Conservation (phyloP, 1,140 invertebrate genomes). For the Zaprionus lachaisei region DNA sequence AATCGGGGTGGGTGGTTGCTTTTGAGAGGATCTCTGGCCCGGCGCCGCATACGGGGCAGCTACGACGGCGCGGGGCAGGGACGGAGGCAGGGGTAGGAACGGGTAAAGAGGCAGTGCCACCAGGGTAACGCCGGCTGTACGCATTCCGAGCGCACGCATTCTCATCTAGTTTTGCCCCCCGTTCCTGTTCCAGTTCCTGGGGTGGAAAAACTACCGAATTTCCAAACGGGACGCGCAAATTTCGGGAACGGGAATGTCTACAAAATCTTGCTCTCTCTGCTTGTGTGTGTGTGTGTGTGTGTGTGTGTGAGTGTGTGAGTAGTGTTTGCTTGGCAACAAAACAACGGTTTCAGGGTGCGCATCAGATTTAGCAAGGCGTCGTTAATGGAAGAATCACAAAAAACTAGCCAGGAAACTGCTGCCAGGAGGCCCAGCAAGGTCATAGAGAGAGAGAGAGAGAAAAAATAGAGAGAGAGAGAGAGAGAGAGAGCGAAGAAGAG, state of each 20-base stretch:
- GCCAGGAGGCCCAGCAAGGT: conserved; percentile 19
- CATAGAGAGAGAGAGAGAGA: conserved; percentile 3
- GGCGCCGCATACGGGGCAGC: not conserved
- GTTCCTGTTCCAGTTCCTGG: conserved; percentile 20
- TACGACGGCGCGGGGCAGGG: not conserved
- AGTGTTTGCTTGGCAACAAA: conserved; percentile 60
- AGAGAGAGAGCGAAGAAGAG: not conserved
- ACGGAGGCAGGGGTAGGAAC: not conserved
- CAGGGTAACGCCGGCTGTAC: conserved; percentile 6
- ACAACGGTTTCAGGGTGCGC: conserved; percentile 60
- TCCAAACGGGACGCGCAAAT: conserved; percentile 32
- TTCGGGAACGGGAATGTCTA: conserved; percentile 50
- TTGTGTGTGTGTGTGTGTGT: conserved; percentile 14
- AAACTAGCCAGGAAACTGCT: conserved; percentile 6
- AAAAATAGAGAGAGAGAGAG: not conserved
- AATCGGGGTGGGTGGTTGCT: not conserved
- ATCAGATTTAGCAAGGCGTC: conserved; percentile 51
- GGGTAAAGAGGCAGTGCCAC: not conserved
- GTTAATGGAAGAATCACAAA: conserved; percentile 23
- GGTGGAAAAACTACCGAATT: conserved; percentile 65
- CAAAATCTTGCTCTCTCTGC: conserved; percentile 8
- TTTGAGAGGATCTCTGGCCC: not conserved
- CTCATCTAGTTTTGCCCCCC: not conserved
- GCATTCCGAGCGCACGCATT: conserved; percentile 3
- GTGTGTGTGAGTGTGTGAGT: conserved; percentile 13